phyloP scores from a whole-genome alignment of 2,888 invertebrate genomes.

The Plebejus argus region DNA sequence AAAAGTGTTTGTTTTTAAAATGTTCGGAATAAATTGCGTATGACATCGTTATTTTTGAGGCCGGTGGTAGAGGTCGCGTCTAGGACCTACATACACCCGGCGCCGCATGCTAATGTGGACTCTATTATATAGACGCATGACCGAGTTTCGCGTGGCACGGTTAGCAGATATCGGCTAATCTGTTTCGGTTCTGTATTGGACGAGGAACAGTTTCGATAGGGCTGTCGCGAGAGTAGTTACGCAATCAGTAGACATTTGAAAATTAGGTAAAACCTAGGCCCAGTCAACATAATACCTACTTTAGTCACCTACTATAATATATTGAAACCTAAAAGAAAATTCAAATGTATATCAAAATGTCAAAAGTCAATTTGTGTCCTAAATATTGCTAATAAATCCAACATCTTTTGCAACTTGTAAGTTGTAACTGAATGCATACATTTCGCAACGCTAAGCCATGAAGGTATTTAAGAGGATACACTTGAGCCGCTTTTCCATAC shows the following conservation, averaged over 20 bases:
- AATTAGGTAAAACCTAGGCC: too few species aligned
- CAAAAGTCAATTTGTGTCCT: not conserved
- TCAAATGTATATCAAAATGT: not conserved
- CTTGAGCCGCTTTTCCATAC: too few species aligned
- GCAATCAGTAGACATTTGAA: not conserved
- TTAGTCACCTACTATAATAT: too few species aligned
- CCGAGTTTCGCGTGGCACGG: constrained; percentile 67
- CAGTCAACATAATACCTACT: not conserved
- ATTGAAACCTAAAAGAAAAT: too few species aligned
- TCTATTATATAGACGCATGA: constrained; percentile 72
- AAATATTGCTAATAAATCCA: too few species aligned
- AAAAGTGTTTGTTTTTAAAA: constrained; percentile 22
- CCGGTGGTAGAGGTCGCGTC: constrained; percentile 45
- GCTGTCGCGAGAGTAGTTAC: not conserved
- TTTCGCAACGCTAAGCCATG: too few species aligned
- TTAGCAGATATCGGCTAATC: constrained; percentile 50
- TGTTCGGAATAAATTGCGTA: constrained; percentile 33
- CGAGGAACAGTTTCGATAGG: constrained; percentile 3
- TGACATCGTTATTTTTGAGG: constrained; percentile 50
- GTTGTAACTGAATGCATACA: not conserved
- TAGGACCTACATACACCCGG: constrained; percentile 60
- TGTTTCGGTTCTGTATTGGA: constrained; percentile 19
- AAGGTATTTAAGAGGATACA: too few species aligned
- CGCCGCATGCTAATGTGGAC: constrained; percentile 54
- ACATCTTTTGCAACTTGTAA: too few species aligned